Evolutionary conservation across 2,888 invertebrate genomes (phyloP), one percentile per base, ranked within the genome.

Genomic region (Hesperia comma): DNA sequence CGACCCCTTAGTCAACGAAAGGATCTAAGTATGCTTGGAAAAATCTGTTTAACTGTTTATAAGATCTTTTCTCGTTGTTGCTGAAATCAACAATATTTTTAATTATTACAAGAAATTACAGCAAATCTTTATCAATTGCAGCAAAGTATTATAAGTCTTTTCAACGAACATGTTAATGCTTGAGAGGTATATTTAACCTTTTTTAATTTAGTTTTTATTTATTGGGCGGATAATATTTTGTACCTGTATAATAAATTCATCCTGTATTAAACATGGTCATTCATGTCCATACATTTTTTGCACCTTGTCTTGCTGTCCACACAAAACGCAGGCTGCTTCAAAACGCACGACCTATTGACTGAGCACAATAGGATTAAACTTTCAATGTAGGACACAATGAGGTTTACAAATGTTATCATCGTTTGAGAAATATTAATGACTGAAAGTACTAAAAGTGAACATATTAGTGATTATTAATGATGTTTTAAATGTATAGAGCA

Each of bases 251-350:
- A 15, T 41, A 6, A 69, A 69, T 10, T 49, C 85, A 78, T 15
- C 81, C 78, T 83, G 77, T 88, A 80, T 55, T 75, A n/a, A 54
- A 71, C 72, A 82, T 79, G 87, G 66, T 87, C 89, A 89, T 88
- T 88, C 83, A 84, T 81, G 84, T 83, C 80, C 82, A 74, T 75
- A 73, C 77, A 77, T 83, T 86, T 87, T 89, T 88, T 86, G 82
- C 85, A 84, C 80, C 85, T 84, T 85, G 82, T 81, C 80, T 73
- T 69, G 61, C 70, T 69, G 68, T 68, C 72, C 75, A 75, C 77
- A 66, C 66, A 67, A 67, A 80, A 78, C 73, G 81, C 80, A 81
- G 79, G 72, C 84, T 81, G 81, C 80, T 80, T 78, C 74, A 77
- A 77, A 78, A 76, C 74, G 70, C 77, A 83, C 77, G 80, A 77